Percentiles rank a stretch among this genome's conserved stretches.
Evolutionary conservation across 1,140 invertebrate genomes (phyloP).

Genomic region (Mycetomoellerius zeteki): DNA sequence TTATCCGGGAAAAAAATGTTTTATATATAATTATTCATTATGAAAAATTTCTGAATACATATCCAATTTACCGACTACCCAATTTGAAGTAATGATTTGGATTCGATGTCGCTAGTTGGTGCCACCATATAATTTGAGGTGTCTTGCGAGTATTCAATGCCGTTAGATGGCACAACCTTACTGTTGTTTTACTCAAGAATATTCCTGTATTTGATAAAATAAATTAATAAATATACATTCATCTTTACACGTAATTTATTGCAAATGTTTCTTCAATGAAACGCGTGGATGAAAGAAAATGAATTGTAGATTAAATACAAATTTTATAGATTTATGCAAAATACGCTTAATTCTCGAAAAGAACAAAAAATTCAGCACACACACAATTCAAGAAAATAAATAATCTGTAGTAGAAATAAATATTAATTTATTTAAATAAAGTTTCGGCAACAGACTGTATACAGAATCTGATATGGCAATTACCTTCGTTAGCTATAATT

Average conservation of each 20-base stretch:
- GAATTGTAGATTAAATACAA: neutral
- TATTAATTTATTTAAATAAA: neutral
- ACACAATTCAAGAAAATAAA: no score
- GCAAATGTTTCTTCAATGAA: neutral
- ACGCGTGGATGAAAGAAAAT: neutral
- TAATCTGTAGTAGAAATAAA: neutral
- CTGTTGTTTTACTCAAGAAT: no score
- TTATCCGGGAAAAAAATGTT: no score
- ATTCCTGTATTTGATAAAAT: no score
- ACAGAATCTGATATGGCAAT: neutral
- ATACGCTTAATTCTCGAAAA: neutral
- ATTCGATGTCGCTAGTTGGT: neutral
- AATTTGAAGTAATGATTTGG: neutral
- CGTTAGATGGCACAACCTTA: no score
- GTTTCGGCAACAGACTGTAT: neutral
- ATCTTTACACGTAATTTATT: neutral
- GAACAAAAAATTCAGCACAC: neutral
- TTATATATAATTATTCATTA: no score
- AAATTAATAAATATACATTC: neutral
- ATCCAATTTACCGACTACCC: no score
- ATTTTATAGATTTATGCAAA: neutral
- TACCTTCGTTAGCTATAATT: no score
- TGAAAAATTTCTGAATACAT: no score
- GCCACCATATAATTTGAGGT: neutral
- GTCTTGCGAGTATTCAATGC: neutral